These are phyloP conservation scores for Drosophila tropicalis DNA, from an alignment of 1,140 invertebrate species.

Conservation along the genomic window DNA sequence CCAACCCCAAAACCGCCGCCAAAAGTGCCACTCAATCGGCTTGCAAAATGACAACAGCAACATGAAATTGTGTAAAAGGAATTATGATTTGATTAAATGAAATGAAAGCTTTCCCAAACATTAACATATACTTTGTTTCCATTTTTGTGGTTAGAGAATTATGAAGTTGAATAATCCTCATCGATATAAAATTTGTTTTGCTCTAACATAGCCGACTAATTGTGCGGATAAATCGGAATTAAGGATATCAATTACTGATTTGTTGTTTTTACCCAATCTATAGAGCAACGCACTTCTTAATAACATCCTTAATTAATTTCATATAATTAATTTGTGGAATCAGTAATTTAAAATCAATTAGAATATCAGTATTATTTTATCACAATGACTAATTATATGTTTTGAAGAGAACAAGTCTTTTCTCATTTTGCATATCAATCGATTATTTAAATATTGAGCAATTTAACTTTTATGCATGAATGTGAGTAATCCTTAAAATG, in stretches of 20 bases:
- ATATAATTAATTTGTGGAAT: too few species aligned
- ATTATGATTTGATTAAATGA: conserved; percentile 23
- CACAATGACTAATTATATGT: too few species aligned
- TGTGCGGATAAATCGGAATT: background rate
- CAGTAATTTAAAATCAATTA: too few species aligned
- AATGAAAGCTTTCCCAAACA: conserved; percentile 36
- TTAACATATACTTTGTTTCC: background rate
- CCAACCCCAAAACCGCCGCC: background rate
- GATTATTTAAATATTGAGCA: too few species aligned
- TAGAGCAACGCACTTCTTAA: too few species aligned
- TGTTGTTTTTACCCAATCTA: too few species aligned
- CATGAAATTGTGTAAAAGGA: conserved; percentile 4
- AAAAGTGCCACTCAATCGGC: conserved; percentile 11
- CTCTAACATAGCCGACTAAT: background rate
- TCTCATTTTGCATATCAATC: too few species aligned
- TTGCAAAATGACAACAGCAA: conserved; percentile 3
- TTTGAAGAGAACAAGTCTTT: too few species aligned
- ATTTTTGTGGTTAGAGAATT: background rate
- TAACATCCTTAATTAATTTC: too few species aligned
- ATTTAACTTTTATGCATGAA: too few species aligned
- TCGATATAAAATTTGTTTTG: background rate
- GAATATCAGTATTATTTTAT: too few species aligned
- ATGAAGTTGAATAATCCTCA: conserved; percentile 4
- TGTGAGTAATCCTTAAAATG: too few species aligned
- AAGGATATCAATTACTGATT: background rate